Evolutionary conservation across 2,113 vertebrate species (phyloP).

Genomic region (Ceyx margarethae): DNA sequence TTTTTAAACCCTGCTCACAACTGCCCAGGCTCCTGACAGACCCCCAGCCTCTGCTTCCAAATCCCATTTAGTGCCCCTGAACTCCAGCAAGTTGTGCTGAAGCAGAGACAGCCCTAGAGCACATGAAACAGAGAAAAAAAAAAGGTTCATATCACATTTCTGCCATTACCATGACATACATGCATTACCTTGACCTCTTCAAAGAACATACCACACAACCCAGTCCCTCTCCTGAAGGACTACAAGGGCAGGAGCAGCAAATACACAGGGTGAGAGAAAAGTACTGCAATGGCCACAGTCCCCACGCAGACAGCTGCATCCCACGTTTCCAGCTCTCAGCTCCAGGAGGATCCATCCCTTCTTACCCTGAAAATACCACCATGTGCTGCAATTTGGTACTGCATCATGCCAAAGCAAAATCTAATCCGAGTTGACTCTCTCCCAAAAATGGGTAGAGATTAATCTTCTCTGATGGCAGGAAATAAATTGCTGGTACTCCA

Average conservation of each 20-base stretch:
- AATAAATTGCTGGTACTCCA: background rate
- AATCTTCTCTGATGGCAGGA: background rate
- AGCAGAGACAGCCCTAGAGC: background rate
- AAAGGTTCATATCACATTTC: background rate
- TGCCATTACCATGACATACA: background rate
- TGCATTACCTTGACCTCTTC: background rate
- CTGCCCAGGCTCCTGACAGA: background rate
- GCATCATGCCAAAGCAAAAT: background rate
- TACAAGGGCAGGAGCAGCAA: background rate
- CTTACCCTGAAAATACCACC: background rate
- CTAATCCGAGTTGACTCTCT: background rate
- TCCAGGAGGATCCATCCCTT: background rate
- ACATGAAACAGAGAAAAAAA: accelerated
- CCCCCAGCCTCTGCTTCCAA: background rate
- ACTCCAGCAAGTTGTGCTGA: background rate
- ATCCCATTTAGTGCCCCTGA: background rate
- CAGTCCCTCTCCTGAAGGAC: background rate
- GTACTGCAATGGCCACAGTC: background rate
- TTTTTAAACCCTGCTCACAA: background rate
- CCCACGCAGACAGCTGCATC: accelerated
- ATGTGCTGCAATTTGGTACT: background rate
- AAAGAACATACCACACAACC: background rate
- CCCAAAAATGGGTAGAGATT: background rate
- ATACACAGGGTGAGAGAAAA: background rate
- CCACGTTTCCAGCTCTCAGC: background rate